Conservation (phyloP, 2,888 invertebrate genomes). For the Leistus spinibarbis region DNA sequence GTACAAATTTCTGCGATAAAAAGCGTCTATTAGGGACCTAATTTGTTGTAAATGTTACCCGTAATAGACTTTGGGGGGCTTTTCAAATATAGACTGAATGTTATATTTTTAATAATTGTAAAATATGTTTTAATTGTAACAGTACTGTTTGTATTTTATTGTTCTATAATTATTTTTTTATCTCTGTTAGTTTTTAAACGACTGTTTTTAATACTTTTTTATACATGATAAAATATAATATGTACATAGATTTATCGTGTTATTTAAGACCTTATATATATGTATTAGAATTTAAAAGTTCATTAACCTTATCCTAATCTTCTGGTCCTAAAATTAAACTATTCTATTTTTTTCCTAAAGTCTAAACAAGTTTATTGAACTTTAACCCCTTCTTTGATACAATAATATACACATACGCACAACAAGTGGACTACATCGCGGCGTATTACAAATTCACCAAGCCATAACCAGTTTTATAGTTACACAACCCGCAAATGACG, state of each 20-base stretch:
- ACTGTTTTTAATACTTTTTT: background rate
- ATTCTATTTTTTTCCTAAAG: conserved; percentile 9
- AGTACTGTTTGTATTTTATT: conserved; percentile 10
- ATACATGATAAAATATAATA: background rate
- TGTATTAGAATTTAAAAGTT: background rate
- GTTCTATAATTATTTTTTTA: background rate
- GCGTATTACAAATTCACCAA: no score
- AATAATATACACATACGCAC: background rate
- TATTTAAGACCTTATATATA: background rate
- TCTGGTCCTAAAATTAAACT: conserved; percentile 13
- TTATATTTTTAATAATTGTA: conserved; percentile 13
- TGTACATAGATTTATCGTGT: background rate
- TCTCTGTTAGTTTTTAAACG: conserved; percentile 21
- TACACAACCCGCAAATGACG: no score
- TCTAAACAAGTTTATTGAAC: conserved; percentile 9
- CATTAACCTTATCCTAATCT: conserved; percentile 12
- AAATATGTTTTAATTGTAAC: background rate
- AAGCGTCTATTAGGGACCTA: background rate
- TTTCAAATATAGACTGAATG: conserved; percentile 8
- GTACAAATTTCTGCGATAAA: no score
- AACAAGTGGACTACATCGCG: background rate
- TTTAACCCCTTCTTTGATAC: conserved; percentile 1
- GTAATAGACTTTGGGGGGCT: background rate
- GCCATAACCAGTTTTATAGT: no score
- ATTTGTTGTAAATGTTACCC: background rate